A percentile compares a stretch with the other conserved stretches of the same genome.
phyloP scores from a whole-genome alignment of 2,113 vertebrate species.

The Peromyscus leucopus region DNA sequence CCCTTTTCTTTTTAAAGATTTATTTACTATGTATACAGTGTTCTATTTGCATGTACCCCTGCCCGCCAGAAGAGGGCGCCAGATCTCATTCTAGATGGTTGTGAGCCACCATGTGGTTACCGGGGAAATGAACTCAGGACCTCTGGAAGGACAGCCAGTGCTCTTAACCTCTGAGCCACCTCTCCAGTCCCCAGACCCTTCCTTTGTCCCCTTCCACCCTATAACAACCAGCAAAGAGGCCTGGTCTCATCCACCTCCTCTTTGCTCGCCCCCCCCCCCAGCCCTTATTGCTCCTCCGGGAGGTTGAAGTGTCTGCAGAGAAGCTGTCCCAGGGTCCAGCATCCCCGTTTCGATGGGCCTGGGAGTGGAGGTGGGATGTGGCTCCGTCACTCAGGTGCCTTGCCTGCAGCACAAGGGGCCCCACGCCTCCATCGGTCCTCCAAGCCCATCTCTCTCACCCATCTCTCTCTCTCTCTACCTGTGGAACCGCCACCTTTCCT shows the following conservation, averaged over 20 bases:
- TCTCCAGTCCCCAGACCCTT: too few relatives aligned
- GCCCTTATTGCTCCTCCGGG: background rate
- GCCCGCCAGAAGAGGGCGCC: too few relatives aligned
- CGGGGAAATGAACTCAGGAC: too few relatives aligned
- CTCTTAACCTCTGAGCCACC: too few relatives aligned
- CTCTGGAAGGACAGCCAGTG: too few relatives aligned
- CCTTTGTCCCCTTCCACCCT: background rate
- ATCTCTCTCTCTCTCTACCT: background rate
- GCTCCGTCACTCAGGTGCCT: background rate
- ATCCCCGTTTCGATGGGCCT: background rate
- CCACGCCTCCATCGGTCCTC: background rate
- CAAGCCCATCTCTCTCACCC: background rate
- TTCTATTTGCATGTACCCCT: too few relatives aligned
- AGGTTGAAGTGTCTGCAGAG: background rate
- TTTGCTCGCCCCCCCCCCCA: background rate
- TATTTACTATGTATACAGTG: too few relatives aligned
- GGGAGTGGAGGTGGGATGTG: background rate
- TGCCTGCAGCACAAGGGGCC: background rate
- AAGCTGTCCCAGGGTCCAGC: background rate
- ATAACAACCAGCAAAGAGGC: background rate
- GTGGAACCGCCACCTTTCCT: background rate
- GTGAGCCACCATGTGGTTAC: too few relatives aligned
- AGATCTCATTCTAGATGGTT: too few relatives aligned
- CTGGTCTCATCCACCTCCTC: background rate
- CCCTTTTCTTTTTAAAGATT: too few relatives aligned